Conservation (phyloP, 2,888 invertebrate species). For the Chymomyza procnemis region DNA sequence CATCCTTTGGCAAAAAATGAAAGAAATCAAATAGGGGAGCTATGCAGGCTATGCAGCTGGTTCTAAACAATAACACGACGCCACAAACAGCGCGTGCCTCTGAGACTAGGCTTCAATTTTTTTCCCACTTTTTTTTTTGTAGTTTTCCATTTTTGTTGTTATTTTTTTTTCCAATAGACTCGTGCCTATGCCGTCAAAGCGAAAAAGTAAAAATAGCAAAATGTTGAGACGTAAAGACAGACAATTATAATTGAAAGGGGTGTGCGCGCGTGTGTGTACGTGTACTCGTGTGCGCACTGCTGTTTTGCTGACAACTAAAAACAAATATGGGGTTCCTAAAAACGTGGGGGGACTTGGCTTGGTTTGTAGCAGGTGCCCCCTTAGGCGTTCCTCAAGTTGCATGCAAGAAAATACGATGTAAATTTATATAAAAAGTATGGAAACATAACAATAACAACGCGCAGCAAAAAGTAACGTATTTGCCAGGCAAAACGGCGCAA, state of each 20-base stretch:
- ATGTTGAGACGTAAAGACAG: conserved; percentile 31
- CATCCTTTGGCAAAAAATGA: conserved; percentile 20
- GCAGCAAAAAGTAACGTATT: conserved; percentile 47
- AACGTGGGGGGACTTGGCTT: background rate
- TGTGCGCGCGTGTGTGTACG: background rate
- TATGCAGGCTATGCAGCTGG: conserved; percentile 36
- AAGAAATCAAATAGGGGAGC: conserved; percentile 23
- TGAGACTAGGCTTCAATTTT: conserved; percentile 55
- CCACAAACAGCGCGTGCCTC: conserved; percentile 55
- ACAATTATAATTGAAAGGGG: conserved; percentile 70
- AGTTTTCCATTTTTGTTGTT: conserved; percentile 10
- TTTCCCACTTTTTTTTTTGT: conserved; percentile 15
- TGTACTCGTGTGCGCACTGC: background rate
- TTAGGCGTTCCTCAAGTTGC: conserved; percentile 30
- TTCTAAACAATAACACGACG: conserved; percentile 13
- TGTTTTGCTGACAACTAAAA: conserved; percentile 22
- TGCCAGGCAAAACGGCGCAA: conserved; percentile 30
- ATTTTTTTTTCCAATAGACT: conserved; percentile 38
- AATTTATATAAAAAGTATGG: conserved; percentile 15
- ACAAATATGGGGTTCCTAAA: background rate
- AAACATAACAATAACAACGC: conserved; percentile 27
- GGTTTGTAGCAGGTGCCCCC: conserved; percentile 60
- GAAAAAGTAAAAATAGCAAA: conserved; percentile 64
- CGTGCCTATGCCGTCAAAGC: conserved; percentile 55
- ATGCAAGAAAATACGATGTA: background rate